These are phyloP conservation scores for Bolborhynchus lineola DNA, from an alignment of 2,113 vertebrate species.

Conservation along the genomic window DNA sequence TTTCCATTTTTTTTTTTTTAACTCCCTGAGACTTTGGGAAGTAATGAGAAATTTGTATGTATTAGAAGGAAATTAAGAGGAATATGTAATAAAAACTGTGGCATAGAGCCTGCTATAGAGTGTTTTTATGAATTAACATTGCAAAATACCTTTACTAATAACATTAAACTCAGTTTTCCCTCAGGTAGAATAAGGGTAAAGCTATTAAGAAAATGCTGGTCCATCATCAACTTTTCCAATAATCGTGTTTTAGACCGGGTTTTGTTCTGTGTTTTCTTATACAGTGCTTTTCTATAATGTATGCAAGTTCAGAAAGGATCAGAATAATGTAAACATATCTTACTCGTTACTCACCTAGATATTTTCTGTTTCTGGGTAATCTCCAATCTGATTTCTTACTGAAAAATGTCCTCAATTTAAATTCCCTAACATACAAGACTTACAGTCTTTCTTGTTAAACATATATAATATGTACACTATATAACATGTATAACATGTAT, in stretches of 20 bases:
- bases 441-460: background rate
- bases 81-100: background rate
- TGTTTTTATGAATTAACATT: background rate
- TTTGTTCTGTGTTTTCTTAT: background rate
- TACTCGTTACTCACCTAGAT: background rate
- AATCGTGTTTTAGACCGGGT: background rate
- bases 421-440: background rate
- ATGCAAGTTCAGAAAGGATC: background rate
- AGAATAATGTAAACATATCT: background rate
- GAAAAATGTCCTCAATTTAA: conserved; percentile 29
- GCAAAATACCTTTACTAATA: background rate
- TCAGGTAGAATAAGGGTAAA: background rate
- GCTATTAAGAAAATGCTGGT: background rate
- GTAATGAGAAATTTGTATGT: background rate
- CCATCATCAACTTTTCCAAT: background rate
- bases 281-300: background rate
- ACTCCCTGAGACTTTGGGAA: rapidly evolving
- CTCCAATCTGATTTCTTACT: background rate
- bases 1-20: too few species aligned
- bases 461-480: too few species aligned
- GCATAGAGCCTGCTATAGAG: background rate
- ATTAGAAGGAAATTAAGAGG: background rate
- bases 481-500: too few species aligned
- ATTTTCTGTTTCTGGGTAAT: background rate
- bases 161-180: background rate